These are phyloP conservation scores for Leucopternis melanops DNA, from an alignment of 2,113 vertebrate species.

Conservation along the genomic window DNA sequence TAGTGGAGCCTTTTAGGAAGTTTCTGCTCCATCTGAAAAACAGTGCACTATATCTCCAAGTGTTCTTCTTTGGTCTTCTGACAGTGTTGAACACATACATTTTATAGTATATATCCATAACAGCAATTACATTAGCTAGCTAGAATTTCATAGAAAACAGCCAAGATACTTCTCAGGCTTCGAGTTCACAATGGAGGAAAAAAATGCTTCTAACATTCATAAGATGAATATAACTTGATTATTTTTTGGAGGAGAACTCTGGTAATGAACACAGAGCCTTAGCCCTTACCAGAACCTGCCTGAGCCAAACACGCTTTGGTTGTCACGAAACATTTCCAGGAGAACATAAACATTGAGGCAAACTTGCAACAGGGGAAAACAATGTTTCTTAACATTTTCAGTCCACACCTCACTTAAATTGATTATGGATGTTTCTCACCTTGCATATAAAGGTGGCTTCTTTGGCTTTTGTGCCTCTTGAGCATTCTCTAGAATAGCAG, in stretches of 20 bases:
- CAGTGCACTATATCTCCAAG: neutral
- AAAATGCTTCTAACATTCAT: neutral
- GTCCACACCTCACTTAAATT: neutral
- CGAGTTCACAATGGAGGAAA: neutral
- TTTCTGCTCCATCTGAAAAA: neutral
- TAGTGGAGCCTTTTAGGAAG: neutral
- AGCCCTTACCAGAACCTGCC: neutral
- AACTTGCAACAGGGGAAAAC: neutral
- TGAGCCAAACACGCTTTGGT: neutral
- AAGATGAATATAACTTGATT: neutral
- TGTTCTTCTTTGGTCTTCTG: neutral
- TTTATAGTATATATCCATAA: neutral
- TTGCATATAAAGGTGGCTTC: neutral
- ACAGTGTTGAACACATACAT: neutral
- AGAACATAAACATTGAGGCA: neutral
- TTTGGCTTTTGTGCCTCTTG: neutral
- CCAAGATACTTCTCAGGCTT: neutral
- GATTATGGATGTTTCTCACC: neutral
- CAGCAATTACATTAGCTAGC: neutral
- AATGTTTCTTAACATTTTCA: neutral
- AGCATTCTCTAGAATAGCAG: neutral
- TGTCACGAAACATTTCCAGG: neutral
- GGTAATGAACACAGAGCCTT: neutral
- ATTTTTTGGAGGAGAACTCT: neutral
- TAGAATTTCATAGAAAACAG: neutral